Base-by-base conservation (phyloP, 2,113 vertebrate genomes). In the Forbesichthys agassizii region DNA sequence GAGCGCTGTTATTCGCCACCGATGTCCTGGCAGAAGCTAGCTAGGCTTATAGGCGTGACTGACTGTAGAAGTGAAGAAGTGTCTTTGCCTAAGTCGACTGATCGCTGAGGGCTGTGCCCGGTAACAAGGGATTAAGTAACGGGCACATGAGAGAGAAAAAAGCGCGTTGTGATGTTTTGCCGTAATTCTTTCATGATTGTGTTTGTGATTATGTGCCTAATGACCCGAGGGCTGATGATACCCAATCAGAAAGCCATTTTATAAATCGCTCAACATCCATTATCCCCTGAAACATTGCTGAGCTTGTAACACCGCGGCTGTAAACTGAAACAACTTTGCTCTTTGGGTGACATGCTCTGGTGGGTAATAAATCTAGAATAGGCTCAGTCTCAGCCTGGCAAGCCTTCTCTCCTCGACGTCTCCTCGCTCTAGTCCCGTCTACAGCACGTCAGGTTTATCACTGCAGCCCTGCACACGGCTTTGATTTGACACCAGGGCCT, bases 381-480 rank as follows among this genome's bases (percentile, higher is more conserved):
- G 13, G 33, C 33, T 60, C 58, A 42, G 36, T 67, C 66, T 14
- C 16, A 5, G 56, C 61, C 11, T 33, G 47, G 6, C 9, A 14
- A n/a, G 66, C 18, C 18, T 72, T 68, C n/a, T 18, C 36, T 48
- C 2, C 27, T 33, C n/a, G 16, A 6, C 47, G 57, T 42, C 3
- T 33, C 61, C 20, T 18, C 12, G 27, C 27, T 27, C 5, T 27
- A 14, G 55, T 53, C 62, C 42, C 69, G 80, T 68, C 57, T 72
- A 59, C 61, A 13, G 12, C 53, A 63, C 36, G 36, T 42, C 36
- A 42, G 36, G 36, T 5, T 42, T 42, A 42, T 42, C 36, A 42
- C 36, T 42, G 36, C 69, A 68, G 53, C 61, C 52, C 61, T 65
- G 67, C 74, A 61, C 78, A 69, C 64, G 75, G 71, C 75, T 80